Evolutionary conservation across 64 coral and sea anemone genomes (phyloP), one percentile per base, ranked within the genome.

Genomic region (Platygyra sinensis): DNA sequence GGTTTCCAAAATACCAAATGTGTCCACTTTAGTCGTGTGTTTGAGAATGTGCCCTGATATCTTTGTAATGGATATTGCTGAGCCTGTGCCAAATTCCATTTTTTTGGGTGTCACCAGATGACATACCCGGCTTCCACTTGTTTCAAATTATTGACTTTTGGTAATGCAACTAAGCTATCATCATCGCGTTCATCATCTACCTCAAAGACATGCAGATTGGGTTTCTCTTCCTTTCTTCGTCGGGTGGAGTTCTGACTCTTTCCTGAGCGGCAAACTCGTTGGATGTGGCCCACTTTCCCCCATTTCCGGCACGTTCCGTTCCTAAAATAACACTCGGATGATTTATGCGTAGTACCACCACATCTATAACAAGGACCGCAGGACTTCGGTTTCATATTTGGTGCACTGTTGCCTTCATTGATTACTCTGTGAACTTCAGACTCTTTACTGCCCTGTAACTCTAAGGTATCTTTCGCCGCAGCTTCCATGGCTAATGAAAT

Each of bases 51-150:
- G 38, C 28, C 62, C 61, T 42, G 46, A 14, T 49, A 87, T 15
- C 24, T 72, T 24, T 71, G 11, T 36, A 69, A 71, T 1, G 83
- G 67, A 8, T 55, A n/a, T n/a, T 42, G 71, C 83, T 52, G 83
- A 86, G 22, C 67, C 83, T 24, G 83, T 73, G 39, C 73, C 83
- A 0, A 86, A 28, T 20, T 86, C 83, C 83, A 73, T 86, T 10
- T 86, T 52, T 28, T 50, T 11, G 64, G n/a, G 18, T 8, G 0
- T 24, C 10, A 73, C 64, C 65, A 86, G 64, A 86, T 73, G 8
- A 86, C 27, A 29, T 86, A 22, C 52, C 9, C 49, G 27, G 9
- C n/a, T 49, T 0, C 2, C 10, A 7, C 15, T 8, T 86, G 36
- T 20, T 20, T 49, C 8, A 86, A 18, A 16, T 75, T 60, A 4